These are phyloP conservation scores for Ailuropoda melanoleuca DNA, from an alignment of 2,113 vertebrate genomes.

Conservation along the genomic window DNA sequence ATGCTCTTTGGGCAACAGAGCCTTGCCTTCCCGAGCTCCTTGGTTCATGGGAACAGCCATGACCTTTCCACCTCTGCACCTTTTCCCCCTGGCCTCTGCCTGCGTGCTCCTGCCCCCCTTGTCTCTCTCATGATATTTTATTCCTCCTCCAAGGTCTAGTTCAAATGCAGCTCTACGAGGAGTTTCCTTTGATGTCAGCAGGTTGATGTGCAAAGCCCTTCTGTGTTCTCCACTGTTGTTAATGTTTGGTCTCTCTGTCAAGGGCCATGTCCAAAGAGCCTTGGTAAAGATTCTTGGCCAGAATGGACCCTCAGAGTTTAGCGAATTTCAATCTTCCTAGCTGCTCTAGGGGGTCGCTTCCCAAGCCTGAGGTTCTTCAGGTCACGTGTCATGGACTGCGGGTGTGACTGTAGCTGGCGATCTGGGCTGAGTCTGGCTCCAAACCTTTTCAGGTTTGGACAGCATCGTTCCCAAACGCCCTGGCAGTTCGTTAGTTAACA, in stretches of 20 bases:
- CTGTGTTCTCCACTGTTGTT: neutral
- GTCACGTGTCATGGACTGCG: too few species aligned
- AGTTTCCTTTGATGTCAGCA: neutral
- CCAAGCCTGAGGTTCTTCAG: neutral
- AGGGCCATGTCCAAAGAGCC: neutral
- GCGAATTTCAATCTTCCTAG: neutral
- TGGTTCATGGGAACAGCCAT: neutral
- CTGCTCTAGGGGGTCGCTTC: fast-evolving
- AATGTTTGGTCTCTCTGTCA: neutral
- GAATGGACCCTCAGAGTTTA: fast-evolving
- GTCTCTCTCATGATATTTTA: neutral
- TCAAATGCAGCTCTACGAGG: neutral
- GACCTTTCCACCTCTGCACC: neutral
- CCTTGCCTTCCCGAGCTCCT: fast-evolving
- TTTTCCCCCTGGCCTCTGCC: neutral
- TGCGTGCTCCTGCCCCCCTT: neutral
- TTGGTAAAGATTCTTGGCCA: neutral
- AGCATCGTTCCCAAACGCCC: fast-evolving
- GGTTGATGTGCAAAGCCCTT: neutral
- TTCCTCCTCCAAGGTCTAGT: neutral
- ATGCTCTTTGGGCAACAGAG: neutral
- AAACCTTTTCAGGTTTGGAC: neutral
- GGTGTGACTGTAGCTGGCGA: fast-evolving
- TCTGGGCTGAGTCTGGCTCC: neutral
- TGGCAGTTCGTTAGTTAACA: slow-evolving; percentile 25